Evolutionary conservation across 2,797 vertebrate species (phyloP).

Genomic region (Micrastur ruficollis): DNA sequence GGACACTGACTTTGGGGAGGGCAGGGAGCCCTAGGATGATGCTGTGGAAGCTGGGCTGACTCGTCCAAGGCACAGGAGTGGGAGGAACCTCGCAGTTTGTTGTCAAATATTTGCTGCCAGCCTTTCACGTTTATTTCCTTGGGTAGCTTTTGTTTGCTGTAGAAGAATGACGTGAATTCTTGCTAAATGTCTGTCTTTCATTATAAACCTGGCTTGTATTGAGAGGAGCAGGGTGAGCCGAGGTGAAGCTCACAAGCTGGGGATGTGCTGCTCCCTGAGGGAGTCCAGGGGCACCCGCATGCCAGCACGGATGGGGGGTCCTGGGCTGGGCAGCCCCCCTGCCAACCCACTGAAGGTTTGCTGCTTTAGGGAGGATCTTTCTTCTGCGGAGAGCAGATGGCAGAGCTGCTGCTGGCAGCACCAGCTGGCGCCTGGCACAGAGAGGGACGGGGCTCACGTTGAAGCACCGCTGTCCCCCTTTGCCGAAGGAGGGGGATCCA

Average conservation of each 20-base stretch:
- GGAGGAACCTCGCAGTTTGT: not conserved
- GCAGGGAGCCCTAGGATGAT: not conserved
- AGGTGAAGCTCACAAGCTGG: not conserved
- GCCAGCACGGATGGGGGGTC: fast-evolving
- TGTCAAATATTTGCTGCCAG: not conserved
- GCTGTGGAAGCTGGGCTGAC: not conserved
- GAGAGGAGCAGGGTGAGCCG: not conserved
- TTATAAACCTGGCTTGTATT: fast-evolving
- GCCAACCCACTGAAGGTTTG: not conserved
- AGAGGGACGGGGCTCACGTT: fast-evolving
- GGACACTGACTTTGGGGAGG: not conserved
- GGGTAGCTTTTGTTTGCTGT: not conserved
- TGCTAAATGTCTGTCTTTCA: not conserved
- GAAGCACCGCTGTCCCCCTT: fast-evolving
- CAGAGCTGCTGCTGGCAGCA: not conserved
- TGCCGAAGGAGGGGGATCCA: not conserved
- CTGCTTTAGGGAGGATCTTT: not conserved
- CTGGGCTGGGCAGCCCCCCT: not conserved
- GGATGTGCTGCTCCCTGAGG: fast-evolving
- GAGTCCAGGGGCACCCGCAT: not conserved
- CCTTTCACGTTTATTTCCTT: not conserved
- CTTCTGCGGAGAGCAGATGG: not conserved
- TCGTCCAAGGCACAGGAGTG: not conserved
- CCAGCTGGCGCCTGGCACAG: fast-evolving
- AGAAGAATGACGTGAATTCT: not conserved